Evolutionary conservation across 2,888 invertebrate genomes (phyloP).

Genomic region (Eristalinus aeneus): DNA sequence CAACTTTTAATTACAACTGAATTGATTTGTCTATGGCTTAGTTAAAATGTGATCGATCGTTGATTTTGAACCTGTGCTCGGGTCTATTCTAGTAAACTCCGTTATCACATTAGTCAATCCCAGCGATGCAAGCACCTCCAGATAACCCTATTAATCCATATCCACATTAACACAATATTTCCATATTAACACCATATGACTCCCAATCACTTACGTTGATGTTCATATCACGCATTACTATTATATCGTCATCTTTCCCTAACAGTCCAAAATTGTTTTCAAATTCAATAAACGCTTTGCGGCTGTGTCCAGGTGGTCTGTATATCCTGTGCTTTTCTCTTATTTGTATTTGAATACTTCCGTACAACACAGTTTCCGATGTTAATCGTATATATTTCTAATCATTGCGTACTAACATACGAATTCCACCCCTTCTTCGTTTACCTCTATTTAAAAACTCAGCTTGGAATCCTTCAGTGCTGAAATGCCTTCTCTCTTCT

Average conservation of each 20-base stretch:
- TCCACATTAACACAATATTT: no score
- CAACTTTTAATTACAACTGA: no score
- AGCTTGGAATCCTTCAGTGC: background rate
- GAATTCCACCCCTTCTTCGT: background rate
- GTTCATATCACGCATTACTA: slow-evolving; percentile 2
- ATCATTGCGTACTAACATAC: background rate
- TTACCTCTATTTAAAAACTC: background rate
- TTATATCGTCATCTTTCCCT: background rate
- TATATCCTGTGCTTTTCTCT: background rate
- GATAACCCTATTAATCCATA: no score
- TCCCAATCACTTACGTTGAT: background rate
- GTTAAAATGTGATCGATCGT: no score
- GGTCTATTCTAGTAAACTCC: no score
- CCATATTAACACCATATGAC: no score
- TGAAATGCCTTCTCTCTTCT: background rate
- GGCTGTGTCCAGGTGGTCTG: background rate
- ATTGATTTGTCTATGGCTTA: no score
- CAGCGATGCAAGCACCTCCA: background rate
- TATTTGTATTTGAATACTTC: background rate
- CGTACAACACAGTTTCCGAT: background rate
- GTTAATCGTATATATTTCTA: background rate
- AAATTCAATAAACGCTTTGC: background rate
- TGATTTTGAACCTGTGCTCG: no score
- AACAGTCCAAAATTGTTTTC: background rate
- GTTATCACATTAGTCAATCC: no score